phyloP scores from a whole-genome alignment of 2,888 invertebrate genomes.

The Ischnura elegans region DNA sequence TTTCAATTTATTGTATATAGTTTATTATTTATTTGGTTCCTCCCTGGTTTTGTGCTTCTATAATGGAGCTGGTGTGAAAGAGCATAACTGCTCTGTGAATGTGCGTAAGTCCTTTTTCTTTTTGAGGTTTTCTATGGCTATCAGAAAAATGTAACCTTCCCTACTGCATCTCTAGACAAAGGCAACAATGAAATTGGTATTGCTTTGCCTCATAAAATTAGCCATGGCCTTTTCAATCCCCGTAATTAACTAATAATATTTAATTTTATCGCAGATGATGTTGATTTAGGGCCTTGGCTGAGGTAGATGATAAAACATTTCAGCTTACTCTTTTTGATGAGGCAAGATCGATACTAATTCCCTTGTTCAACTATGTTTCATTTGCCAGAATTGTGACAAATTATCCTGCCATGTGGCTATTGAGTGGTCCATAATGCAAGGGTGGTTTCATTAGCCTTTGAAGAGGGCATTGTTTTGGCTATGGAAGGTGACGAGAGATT shows the following conservation, averaged over 20 bases:
- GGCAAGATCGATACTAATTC: slow-evolving; percentile 2
- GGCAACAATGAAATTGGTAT: slow-evolving; percentile 26
- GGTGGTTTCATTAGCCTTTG: slow-evolving; percentile 10
- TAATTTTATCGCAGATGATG: slow-evolving; percentile 1
- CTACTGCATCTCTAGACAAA: slow-evolving; percentile 9
- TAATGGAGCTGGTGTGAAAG: slow-evolving; percentile 44
- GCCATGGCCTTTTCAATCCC: slow-evolving; percentile 27
- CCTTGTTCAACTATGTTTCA: slow-evolving; percentile 47
- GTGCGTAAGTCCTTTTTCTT: slow-evolving; percentile 42
- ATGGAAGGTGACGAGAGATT: slow-evolving; percentile 44
- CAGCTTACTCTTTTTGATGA: neutral
- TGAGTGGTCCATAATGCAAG: slow-evolving; percentile 15
- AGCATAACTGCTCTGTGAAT: slow-evolving; percentile 41
- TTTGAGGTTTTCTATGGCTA: slow-evolving; percentile 47
- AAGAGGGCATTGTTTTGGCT: slow-evolving; percentile 42
- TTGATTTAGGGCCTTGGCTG: slow-evolving; percentile 44
- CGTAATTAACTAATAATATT: slow-evolving; percentile 5
- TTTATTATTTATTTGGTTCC: slow-evolving; percentile 63
- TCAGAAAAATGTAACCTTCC: slow-evolving; percentile 32
- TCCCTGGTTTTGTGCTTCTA: slow-evolving; percentile 26
- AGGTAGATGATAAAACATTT: neutral
- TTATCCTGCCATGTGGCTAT: slow-evolving; percentile 55
- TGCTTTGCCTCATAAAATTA: slow-evolving; percentile 4
- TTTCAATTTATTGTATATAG: slow-evolving; percentile 48
- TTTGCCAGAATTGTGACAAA: slow-evolving; percentile 56